Conservation (phyloP, 1,140 invertebrate species). For the Drosophila ogumai region DNA sequence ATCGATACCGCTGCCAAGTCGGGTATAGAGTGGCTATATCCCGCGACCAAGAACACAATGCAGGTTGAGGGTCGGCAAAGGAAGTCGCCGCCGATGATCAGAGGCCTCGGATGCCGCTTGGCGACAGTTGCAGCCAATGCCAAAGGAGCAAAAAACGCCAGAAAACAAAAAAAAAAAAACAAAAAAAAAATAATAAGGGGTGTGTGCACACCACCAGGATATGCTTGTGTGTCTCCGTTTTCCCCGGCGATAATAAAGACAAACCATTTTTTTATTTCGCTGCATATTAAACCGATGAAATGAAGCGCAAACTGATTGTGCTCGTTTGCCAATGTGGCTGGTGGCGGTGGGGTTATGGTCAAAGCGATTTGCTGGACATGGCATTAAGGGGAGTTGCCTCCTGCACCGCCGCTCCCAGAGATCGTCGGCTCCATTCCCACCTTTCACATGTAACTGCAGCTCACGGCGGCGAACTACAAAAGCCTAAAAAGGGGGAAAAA, state of each 20-base stretch:
- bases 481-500: not conserved
- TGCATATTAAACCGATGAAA: conserved; percentile 69
- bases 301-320: conserved; percentile 74
- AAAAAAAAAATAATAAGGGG: conserved; percentile 15
- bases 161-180: not conserved
- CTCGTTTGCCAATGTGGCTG: conserved; percentile 23
- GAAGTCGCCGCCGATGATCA: conserved; percentile 35
- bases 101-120: conserved; percentile 38
- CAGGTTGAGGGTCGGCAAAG: not conserved
- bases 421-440: conserved; percentile 34
- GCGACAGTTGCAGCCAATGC: conserved; percentile 38
- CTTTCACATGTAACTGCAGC: conserved; percentile 48
- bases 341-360: conserved; percentile 31
- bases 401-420: conserved; percentile 1
- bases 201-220: conserved; percentile 32
- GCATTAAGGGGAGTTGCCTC: conserved; percentile 42
- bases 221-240: conserved; percentile 21
- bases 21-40: not conserved
- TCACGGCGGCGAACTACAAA: conserved; percentile 53
- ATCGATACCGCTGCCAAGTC: conserved; percentile 25
- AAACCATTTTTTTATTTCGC: conserved; percentile 49
- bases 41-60: conserved; percentile 21
- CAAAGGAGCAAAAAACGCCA: not conserved
- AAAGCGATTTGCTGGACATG: conserved; percentile 72
- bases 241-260: conserved; percentile 67